Base-by-base conservation (phyloP, 23 tunicate species). In the Phallusia fumigata region DNA sequence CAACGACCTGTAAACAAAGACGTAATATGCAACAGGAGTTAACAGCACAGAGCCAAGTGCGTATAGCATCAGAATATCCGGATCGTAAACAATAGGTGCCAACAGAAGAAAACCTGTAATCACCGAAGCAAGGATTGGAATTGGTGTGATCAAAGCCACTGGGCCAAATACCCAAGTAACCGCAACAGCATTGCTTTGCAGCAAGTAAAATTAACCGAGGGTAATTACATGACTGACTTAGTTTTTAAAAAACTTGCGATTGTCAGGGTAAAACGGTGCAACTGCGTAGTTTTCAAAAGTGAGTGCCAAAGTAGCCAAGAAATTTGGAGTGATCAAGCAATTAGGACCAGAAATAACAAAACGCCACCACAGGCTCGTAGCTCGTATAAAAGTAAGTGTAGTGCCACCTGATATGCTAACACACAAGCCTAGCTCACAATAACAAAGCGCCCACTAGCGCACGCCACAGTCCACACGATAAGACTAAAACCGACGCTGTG, bases 371-470 rank as follows among this genome's bases (percentile, higher is more conserved):
- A 19, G 84, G 47, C 18, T 89, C 94, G 32, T 89, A 84, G 0
- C 74, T 85, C 18, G 81, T 45, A n/a, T 89, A 69, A 31, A 89
- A 40, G 69, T 89, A 50, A 21, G 77, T 35, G 51, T 84, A 75
- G 30, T 84, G 0, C 65, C 77, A 0, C 94, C 94, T 3, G 88
- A 84, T 0, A 77, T 85, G 34, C n/a, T 64, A 11, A 89, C 26
- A 8, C 65, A 36, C 3, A 85, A 32, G 3, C 94, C 94, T n/a
- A 79, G 88, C 74, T 89, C 94, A 52, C 89, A 88, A 76, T 84
- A 89, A 53, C 94, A 89, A 75, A 89, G 74, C 19, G 89, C 82
- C 0, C 88, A 50, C 30, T 81, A 0, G 18, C 35, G 30, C 1
- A 80, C 15, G 64, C 94, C 82, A 64, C 88, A 84, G 73, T 0